Evolutionary conservation across 2,113 vertebrate genomes (phyloP).

Genomic region (Paradoxurus hermaphroditus): DNA sequence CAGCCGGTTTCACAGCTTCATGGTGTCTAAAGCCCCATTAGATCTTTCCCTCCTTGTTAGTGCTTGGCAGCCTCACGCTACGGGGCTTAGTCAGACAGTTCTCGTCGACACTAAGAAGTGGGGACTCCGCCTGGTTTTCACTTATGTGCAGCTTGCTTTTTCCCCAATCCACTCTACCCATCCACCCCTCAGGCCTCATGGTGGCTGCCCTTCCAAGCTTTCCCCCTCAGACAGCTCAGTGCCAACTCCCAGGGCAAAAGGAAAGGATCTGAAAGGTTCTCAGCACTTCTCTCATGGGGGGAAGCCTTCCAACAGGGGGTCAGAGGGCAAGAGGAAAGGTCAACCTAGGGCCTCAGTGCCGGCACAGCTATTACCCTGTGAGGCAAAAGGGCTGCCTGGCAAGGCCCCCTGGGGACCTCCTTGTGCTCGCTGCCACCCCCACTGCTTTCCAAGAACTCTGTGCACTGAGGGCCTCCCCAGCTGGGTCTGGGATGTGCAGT

Average conservation of each 20-base stretch:
- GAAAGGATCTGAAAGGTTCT: background rate
- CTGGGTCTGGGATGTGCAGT: background rate
- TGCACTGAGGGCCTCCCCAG: background rate
- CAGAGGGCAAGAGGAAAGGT: background rate
- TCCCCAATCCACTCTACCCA: background rate
- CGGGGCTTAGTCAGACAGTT: background rate
- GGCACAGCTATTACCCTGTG: too few relatives aligned
- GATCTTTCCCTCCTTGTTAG: background rate
- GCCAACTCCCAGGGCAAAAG: background rate
- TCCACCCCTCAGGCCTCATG: background rate
- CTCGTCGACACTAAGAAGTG: background rate
- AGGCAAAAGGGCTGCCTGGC: background rate
- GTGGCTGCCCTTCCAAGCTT: background rate
- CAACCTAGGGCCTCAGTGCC: background rate
- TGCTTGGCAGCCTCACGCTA: background rate
- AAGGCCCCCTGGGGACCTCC: background rate
- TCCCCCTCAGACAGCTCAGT: background rate
- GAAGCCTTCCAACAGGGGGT: background rate
- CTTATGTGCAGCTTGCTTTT: background rate
- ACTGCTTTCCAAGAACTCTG: background rate
- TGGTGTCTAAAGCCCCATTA: too few relatives aligned
- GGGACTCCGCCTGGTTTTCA: background rate
- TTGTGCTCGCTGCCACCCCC: too few relatives aligned
- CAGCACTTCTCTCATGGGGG: background rate
- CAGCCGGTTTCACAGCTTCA: background rate